A percentile compares a stretch with the other conserved stretches of the same genome.
These are phyloP conservation scores for Pseudomyrmex cubaensis DNA, from an alignment of 1,140 invertebrate species.

Conservation along the genomic window DNA sequence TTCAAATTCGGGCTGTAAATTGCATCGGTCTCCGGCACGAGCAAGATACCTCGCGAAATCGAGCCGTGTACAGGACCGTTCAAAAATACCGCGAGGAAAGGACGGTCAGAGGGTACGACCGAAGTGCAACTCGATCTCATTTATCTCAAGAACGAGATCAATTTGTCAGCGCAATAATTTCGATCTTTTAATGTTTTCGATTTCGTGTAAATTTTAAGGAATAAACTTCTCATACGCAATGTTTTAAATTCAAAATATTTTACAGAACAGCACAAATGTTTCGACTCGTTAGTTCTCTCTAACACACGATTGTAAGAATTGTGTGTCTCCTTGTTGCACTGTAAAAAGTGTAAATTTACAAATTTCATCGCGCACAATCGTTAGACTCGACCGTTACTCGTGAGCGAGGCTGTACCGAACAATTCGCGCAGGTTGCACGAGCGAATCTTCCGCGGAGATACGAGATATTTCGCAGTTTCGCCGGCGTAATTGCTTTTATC, in stretches of 20 bases:
- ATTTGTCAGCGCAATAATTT: constrained; percentile 14
- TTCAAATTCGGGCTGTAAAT: constrained; percentile 58
- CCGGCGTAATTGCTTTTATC: constrained; percentile 59
- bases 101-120: not conserved
- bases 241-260: too few species aligned
- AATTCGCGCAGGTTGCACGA: constrained; percentile 4
- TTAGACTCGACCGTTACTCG: constrained; percentile 8
- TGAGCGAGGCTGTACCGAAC: constrained; percentile 39
- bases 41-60: constrained; percentile 55
- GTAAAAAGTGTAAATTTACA: too few species aligned
- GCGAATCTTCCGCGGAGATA: constrained; percentile 51
- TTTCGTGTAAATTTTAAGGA: not conserved
- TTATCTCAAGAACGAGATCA: not conserved
- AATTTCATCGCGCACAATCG: too few species aligned
- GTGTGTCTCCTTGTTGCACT: too few species aligned
- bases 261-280: too few species aligned
- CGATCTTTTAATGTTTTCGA: not conserved
- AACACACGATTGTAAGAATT: too few species aligned
- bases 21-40: constrained; percentile 50
- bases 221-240: too few species aligned
- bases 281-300: too few species aligned
- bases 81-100: constrained; percentile 15
- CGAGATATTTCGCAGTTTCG: constrained; percentile 58
- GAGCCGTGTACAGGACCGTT: constrained; percentile 47
- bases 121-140: not conserved